Evolutionary conservation across 1,140 invertebrate genomes (phyloP), one percentile per base, ranked within the genome.

Genomic region (Drosophila jambulina): DNA sequence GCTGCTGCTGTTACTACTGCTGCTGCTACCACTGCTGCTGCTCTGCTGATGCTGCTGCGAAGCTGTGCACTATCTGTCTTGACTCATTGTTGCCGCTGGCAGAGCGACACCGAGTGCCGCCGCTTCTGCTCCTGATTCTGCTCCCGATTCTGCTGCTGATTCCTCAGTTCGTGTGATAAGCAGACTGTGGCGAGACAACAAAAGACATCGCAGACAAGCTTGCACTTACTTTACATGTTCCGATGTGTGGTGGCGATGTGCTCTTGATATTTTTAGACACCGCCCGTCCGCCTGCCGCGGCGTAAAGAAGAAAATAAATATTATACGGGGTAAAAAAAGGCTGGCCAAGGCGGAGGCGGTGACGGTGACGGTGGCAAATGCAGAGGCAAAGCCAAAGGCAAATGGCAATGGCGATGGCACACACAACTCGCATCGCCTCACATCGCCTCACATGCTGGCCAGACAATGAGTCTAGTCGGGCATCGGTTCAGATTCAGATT

Each of bases 171-270:
- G 46, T 65, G 72, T 74, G 84, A 87, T 87, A 87, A 87, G 85
- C 85, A 88, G 85, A 88, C 85, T 90, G 77, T 78, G 74, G 87
- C 84, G 84, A 88, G 85, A 88, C 84, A 88, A 88, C 84, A 88
- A 88, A 88, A 88, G 84, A 76, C 81, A 68, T 77, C 62, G 85
- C 85, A 84, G 84, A 88, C 85, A 72, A 85, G 61, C 75, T 81
- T 79, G 78, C 86, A 90, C 75, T 81, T 88, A 87, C 71, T 77
- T 71, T 75, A 70, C 84, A 75, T 87, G 74, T 36, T 49, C 67
- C 51, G 42, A 61, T 48, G 46, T 49, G 32, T 51, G 53, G 23
- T 45, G 40, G 36, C 65, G 70, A 7, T 60, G 57, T 69, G 51
- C 49, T 67, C 62, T 57, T 69, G 63, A 75, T 85, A 85, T 86